These are phyloP conservation scores for Drosophila kepulauana DNA, from an alignment of 1,140 invertebrate species.

Conservation along the genomic window DNA sequence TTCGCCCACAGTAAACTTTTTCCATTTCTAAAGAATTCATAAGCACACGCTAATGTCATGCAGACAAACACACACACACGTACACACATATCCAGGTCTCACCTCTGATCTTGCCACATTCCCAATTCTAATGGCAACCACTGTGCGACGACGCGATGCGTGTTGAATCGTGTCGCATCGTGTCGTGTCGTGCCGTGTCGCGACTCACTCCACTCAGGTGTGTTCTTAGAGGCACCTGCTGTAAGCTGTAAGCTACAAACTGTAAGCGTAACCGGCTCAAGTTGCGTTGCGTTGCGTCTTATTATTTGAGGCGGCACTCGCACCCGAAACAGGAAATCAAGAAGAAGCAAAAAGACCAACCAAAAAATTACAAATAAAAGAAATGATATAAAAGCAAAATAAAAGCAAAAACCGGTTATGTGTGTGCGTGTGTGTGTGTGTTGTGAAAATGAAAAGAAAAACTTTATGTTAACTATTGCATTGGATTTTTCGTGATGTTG, in stretches of 20 bases:
- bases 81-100: neutral
- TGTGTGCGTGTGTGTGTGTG: too few relatives aligned
- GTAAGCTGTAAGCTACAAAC: conserved; percentile 40
- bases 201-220: conserved; percentile 11
- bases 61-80: conserved; percentile 9
- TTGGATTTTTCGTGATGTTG: conserved; percentile 35
- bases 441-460: conserved; percentile 76
- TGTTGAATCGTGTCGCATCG: conserved; percentile 1
- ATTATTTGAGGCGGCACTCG: conserved; percentile 65
- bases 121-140: conserved; percentile 37
- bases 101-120: conserved; percentile 48
- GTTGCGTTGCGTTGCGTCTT: conserved; percentile 56
- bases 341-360: conserved; percentile 28
- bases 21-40: conserved; percentile 72
- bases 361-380: conserved; percentile 19
- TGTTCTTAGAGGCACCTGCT: conserved; percentile 62
- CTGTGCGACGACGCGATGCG: conserved; percentile 10
- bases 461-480: conserved; percentile 36
- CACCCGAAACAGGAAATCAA: conserved; percentile 53
- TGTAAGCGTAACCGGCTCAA: conserved; percentile 62
- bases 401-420: conserved; percentile 58
- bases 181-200: neutral
- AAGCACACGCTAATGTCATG: conserved; percentile 70
- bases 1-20: conserved; percentile 40
- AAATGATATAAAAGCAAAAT: conserved; percentile 26